phyloP scores from a whole-genome alignment of 2,113 vertebrate species.

The Rafetus swinhoei region DNA sequence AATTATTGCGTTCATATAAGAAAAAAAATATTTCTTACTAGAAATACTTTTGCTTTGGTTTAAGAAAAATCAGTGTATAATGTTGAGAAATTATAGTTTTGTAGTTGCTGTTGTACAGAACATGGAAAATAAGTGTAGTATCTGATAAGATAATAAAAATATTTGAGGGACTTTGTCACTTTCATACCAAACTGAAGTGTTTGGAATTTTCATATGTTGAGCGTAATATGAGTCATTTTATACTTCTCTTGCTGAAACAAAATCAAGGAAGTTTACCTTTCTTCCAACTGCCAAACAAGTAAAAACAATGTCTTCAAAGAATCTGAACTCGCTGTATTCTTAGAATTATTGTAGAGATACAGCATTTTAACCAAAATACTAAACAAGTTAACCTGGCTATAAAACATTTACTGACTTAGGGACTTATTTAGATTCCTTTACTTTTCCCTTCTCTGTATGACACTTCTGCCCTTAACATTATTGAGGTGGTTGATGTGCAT shows the following conservation, averaged over 20 bases:
- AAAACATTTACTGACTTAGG: background rate
- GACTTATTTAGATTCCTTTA: background rate
- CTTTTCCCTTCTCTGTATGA: background rate
- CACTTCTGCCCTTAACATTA: background rate
- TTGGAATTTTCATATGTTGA: background rate
- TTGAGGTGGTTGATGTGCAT: background rate
- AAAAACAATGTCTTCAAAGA: background rate
- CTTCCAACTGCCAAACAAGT: background rate
- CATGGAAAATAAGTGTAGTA: background rate
- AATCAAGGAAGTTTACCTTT: background rate
- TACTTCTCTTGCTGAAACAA: background rate
- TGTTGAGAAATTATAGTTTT: background rate
- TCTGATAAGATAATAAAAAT: background rate
- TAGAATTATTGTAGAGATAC: background rate
- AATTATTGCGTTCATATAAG: background rate
- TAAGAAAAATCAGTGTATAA: background rate
- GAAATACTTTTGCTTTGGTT: background rate
- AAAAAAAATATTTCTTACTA: accelerated
- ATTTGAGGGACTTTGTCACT: background rate
- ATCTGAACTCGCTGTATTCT: background rate
- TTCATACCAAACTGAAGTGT: background rate
- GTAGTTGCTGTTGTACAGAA: background rate
- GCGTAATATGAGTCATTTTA: conserved; percentile 1
- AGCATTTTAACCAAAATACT: background rate
- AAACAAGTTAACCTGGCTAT: background rate